These are phyloP conservation scores for Mungos mungo DNA, from an alignment of 2,113 vertebrate species.

Conservation along the genomic window DNA sequence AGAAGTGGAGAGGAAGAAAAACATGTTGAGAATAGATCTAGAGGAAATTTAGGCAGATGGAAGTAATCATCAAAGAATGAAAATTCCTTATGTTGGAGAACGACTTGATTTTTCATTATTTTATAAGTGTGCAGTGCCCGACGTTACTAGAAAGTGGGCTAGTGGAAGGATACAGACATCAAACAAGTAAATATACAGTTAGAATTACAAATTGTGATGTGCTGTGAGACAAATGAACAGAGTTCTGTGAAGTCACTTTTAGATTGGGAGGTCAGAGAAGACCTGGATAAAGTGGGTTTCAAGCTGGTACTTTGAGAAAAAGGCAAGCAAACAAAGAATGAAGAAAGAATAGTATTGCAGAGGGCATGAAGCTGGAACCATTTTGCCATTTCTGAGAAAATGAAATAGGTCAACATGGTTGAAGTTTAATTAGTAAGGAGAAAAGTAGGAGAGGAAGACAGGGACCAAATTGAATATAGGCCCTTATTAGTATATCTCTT, in stretches of 20 bases:
- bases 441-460: neutral
- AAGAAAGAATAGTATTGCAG: neutral
- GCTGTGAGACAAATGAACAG: neutral
- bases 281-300: neutral
- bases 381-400: slow-evolving; percentile 7
- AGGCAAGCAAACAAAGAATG: neutral
- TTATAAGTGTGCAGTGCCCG: neutral
- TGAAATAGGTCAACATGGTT: neutral
- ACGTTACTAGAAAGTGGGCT: neutral
- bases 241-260: neutral
- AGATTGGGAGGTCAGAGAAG: neutral
- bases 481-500: neutral
- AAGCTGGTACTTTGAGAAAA: neutral
- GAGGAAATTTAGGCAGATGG: neutral
- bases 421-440: neutral
- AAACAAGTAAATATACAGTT: neutral
- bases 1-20: neutral
- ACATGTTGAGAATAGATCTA: neutral
- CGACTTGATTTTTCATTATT: slow-evolving; percentile 27
- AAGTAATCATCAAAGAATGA: neutral
- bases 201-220: neutral
- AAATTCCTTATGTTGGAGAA: neutral
- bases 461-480: neutral
- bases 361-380: neutral
- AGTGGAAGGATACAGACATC: neutral